phyloP scores from a whole-genome alignment of 2,888 invertebrate species.

The Chrysolina oricalcia region DNA sequence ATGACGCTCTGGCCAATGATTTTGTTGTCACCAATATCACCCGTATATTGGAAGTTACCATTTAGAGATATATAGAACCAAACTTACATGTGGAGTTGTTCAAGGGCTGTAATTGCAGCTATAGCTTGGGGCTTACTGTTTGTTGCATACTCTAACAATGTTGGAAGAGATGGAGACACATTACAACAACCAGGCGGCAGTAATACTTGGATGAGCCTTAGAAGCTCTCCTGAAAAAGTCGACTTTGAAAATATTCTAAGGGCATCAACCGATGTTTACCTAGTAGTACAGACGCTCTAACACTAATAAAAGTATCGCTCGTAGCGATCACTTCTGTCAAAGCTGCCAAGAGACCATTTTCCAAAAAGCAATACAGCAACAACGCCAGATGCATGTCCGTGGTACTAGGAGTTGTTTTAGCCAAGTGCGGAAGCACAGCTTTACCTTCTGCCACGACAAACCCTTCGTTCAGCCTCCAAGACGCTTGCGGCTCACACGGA shows the following conservation, averaged over 20 bases:
- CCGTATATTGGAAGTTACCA: background rate
- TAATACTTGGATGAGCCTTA: constrained; percentile 89
- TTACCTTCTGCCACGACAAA: constrained; percentile 96
- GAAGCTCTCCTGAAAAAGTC: constrained; percentile 79
- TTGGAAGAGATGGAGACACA: constrained; percentile 87
- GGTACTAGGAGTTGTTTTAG: constrained; percentile 90
- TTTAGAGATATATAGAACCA: constrained; percentile 6
- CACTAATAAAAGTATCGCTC: constrained; percentile 91
- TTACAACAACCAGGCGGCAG: constrained; percentile 91
- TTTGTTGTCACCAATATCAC: no score
- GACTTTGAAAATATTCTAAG: background rate
- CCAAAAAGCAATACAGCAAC: constrained; percentile 90
- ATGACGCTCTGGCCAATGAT: no score
- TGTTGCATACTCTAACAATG: constrained; percentile 86
- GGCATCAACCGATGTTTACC: constrained; percentile 70
- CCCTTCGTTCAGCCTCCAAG: constrained; percentile 93
- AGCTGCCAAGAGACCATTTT: constrained; percentile 89
- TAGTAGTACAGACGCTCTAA: constrained; percentile 91
- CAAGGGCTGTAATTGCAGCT: constrained; percentile 86
- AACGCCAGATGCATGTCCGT: constrained; percentile 93
- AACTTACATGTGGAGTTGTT: constrained; percentile 79
- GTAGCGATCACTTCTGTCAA: constrained; percentile 93
- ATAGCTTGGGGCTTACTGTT: constrained; percentile 86
- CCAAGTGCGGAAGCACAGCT: constrained; percentile 87
- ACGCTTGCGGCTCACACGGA: constrained; percentile 87